Evolutionary conservation across 2,888 invertebrate genomes (phyloP), one percentile per base, ranked within the genome.

Genomic region (Tuta absoluta): DNA sequence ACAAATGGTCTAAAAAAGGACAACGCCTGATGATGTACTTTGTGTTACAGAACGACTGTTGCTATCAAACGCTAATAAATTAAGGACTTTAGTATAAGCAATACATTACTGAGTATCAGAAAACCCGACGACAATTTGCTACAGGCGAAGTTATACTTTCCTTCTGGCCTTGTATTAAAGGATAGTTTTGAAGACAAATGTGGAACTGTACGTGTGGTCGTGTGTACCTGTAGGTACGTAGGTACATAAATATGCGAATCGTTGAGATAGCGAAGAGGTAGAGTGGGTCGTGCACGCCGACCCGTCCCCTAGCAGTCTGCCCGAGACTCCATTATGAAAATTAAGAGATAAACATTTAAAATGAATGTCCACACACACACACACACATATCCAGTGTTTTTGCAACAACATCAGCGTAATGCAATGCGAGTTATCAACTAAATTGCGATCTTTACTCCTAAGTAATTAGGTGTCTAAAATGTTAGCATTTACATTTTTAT

Each of bases 341-440:
- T 89, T 71, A 76, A 78, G 79, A 87, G 80, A 89, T 89, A 89
- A 87, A 86, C 78, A 86, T 87, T 87, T 84, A 77, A 86, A 85
- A 86, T 81, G 76, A 84, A 86, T 85, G 80, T 82, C 79, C 81
- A 79, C 78, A 75, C 77, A 76, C 72, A 74, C 77, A 75, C 81
- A 79, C 78, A 75, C 77, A 76, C 72, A 74, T 77, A 75, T 76
- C 75, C 75, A 80, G 75, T 79, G 77, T 80, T 77, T 2, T 17
- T 17, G 37, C 19, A 17, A 38, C 19, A 21, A 11, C 19, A 19
- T 17, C 41, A 19, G 17, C 51, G 51, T 19, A 5, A 8, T 19
- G 19, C 51, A 51, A 51, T 21, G 51, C 24, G 56, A 28, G n/a
- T 56, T 56, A 51, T 51, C 28, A 28, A 56, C 24, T 28, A 56